Evolutionary conservation across 2,113 vertebrate genomes (phyloP).

Genomic region (Osmerus mordax): DNA sequence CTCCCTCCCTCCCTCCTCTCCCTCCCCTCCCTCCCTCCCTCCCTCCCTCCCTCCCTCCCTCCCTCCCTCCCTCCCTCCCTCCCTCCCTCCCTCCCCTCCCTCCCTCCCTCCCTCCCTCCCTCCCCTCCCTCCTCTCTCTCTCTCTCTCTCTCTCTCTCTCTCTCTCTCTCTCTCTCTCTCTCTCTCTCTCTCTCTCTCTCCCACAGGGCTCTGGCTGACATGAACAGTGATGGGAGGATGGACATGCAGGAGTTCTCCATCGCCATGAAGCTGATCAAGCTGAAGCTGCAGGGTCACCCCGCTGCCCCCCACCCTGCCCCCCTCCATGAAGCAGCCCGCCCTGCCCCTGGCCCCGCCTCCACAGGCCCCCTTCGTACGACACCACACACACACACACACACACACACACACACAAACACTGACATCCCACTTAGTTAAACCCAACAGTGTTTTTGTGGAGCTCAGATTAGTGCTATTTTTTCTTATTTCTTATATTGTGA

Average conservation of each 20-base stretch:
- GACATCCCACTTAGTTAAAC: not conserved
- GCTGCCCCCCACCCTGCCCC: slow-evolving; percentile 85
- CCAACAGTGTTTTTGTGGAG: not conserved
- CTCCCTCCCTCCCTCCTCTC: slow-evolving; percentile 6
- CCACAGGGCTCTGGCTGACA: slow-evolving; percentile 91
- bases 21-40: slow-evolving; percentile 11
- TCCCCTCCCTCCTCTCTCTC: not conserved
- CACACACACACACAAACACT: not conserved
- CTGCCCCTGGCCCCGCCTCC: slow-evolving; percentile 57
- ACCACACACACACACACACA: not conserved
- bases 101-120: not conserved
- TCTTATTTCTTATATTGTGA: not conserved
- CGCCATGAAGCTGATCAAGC: slow-evolving; percentile 98
- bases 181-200: not conserved
- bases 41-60: not conserved
- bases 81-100: not conserved
- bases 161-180: not conserved
- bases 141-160: slow-evolving; percentile 12
- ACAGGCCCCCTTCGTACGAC: slow-evolving; percentile 81
- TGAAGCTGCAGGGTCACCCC: slow-evolving; percentile 94
- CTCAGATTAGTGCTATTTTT: not conserved
- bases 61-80: not conserved
- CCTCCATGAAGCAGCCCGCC: slow-evolving; percentile 88
- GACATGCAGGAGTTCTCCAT: slow-evolving; percentile 97
- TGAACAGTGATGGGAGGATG: slow-evolving; percentile 97